phyloP scores from a whole-genome alignment of 2,113 vertebrate species.

The Mormoops blainvillei region DNA sequence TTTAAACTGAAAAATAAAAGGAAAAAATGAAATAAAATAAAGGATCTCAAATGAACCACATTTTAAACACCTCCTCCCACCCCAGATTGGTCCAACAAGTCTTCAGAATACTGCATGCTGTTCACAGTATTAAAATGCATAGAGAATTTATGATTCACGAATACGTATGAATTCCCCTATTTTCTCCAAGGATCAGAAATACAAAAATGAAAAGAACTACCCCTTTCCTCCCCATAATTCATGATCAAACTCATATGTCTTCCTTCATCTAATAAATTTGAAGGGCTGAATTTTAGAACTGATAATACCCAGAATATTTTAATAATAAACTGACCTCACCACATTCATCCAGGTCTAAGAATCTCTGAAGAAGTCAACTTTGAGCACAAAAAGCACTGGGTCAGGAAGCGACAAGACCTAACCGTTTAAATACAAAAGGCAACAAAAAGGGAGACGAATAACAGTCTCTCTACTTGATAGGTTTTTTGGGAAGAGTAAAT shows the following conservation, averaged over 20 bases:
- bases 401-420: background rate
- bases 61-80: background rate
- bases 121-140: background rate
- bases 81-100: background rate
- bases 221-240: background rate
- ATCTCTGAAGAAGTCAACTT: background rate
- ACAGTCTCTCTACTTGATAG: background rate
- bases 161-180: background rate
- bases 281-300: background rate
- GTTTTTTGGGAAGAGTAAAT: background rate
- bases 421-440: background rate
- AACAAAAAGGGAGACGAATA: background rate
- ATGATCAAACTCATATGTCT: background rate
- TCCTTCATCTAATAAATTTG: background rate
- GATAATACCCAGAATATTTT: background rate
- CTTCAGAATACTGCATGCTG: background rate
- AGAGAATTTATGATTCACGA: background rate
- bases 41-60: background rate
- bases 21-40: background rate
- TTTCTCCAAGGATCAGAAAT: conserved; percentile 7
- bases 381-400: background rate
- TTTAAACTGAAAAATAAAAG: background rate
- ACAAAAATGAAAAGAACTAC: background rate
- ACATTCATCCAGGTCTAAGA: background rate
- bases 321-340: background rate